These are phyloP conservation scores for Oxytorus armatus DNA, from an alignment of 2,888 invertebrate species.

Conservation along the genomic window DNA sequence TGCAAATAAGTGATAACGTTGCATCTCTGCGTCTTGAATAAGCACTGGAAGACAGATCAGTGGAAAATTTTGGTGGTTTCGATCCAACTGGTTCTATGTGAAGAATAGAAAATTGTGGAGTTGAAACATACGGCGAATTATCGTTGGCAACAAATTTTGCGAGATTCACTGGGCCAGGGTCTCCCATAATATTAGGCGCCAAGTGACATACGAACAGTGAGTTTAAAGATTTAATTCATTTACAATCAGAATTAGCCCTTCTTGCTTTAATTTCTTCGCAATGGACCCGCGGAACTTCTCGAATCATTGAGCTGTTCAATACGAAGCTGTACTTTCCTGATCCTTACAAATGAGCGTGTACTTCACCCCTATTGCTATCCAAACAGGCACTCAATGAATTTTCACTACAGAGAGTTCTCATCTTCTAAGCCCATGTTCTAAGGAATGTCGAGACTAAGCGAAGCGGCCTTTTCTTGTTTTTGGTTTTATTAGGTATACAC, in stretches of 20 bases:
- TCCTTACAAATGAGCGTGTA: slow-evolving; percentile 89
- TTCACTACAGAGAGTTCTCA: slow-evolving; percentile 87
- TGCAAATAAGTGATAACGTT: slow-evolving; percentile 82
- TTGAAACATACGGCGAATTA: background rate
- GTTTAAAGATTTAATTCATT: background rate
- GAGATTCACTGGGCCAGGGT: slow-evolving; percentile 58
- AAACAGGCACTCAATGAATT: slow-evolving; percentile 81
- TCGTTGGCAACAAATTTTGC: background rate
- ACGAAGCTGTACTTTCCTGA: slow-evolving; percentile 90
- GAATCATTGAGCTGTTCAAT: too few relatives aligned
- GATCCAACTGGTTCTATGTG: slow-evolving; percentile 87
- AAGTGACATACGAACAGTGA: background rate
- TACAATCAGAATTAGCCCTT: background rate
- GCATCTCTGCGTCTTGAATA: slow-evolving; percentile 56
- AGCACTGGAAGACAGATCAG: slow-evolving; percentile 71
- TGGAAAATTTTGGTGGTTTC: slow-evolving; percentile 85
- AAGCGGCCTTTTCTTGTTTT: background rate
- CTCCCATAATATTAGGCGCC: slow-evolving; percentile 18
- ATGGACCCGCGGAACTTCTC: background rate
- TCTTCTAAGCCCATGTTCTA: slow-evolving; percentile 87
- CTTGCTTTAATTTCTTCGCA: background rate
- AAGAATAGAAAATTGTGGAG: slow-evolving; percentile 5
- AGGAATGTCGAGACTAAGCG: slow-evolving; percentile 36
- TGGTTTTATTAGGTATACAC: too few relatives aligned
- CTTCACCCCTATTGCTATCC: slow-evolving; percentile 74